Conservation (phyloP, 2,113 vertebrate genomes). For the Oplegnathus fasciatus region DNA sequence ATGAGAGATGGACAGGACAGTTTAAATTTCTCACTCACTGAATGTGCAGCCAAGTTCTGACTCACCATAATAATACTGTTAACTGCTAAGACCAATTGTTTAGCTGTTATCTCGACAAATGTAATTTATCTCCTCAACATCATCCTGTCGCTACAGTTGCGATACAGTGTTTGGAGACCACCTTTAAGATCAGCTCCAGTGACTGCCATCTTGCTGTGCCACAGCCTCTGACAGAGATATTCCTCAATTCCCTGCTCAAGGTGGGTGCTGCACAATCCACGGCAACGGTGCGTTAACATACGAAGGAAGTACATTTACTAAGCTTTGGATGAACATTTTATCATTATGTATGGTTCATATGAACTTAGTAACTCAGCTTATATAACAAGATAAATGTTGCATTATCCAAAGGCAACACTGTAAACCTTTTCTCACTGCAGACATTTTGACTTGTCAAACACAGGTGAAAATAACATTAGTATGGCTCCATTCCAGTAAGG, state of each 20-base stretch:
- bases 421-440: neutral
- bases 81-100: neutral
- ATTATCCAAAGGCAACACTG: neutral
- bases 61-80: conserved; percentile 8
- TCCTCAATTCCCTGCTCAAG: conserved; percentile 92
- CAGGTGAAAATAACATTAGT: neutral
- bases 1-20: neutral
- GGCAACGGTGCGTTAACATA: no score
- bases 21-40: conserved; percentile 2
- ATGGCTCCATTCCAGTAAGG: neutral
- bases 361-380: neutral
- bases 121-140: no score
- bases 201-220: conserved; percentile 92
- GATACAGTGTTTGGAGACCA: conserved; percentile 97
- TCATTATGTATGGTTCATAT: neutral
- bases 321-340: no score
- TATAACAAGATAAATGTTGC: neutral
- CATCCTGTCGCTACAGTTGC: conserved; percentile 86
- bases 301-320: neutral
- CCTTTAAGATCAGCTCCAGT: conserved; percentile 93
- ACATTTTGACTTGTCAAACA: neutral
- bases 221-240: conserved; percentile 93
- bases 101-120: neutral
- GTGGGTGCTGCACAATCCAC: conserved; percentile 75
- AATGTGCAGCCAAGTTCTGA: conserved; percentile 40